phyloP scores from a whole-genome alignment of 2,888 invertebrate genomes.

The Agrilus mali region DNA sequence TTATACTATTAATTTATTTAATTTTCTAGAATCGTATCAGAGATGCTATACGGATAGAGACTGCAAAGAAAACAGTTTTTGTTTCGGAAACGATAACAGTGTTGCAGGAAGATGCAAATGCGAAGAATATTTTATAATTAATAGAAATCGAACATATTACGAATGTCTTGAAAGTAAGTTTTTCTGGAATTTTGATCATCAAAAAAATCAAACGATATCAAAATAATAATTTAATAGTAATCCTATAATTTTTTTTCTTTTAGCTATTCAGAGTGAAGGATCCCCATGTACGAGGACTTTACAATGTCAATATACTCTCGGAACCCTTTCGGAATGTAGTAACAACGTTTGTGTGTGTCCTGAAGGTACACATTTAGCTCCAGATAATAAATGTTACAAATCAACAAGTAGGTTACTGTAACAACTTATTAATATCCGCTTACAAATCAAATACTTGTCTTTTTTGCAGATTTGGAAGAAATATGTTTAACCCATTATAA shows the following conservation, averaged over 20 bases:
- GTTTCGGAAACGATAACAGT: conserved; percentile 24
- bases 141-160: conserved; percentile 28
- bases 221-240: not conserved
- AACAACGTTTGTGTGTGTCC: conserved; percentile 21
- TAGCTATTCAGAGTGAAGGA: conserved; percentile 21
- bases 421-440: too few species aligned
- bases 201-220: too few species aligned
- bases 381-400: conserved; percentile 23
- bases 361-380: conserved; percentile 19
- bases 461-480: conserved; percentile 22
- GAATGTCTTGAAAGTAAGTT: conserved; percentile 32
- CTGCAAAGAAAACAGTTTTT: conserved; percentile 27
- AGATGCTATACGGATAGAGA: conserved; percentile 23
- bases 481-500: conserved; percentile 23
- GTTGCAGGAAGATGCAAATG: conserved; percentile 31
- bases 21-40: conserved; percentile 12
- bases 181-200: not conserved
- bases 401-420: conserved; percentile 22
- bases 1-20: not conserved
- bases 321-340: conserved; percentile 20
- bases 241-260: conserved; percentile 6
- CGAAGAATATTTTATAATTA: conserved; percentile 27
- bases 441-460: too few species aligned
- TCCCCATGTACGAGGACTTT: conserved; percentile 23
- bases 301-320: conserved; percentile 25